Evolutionary conservation across 1,140 invertebrate genomes (phyloP).

Genomic region (Drosophila lini): DNA sequence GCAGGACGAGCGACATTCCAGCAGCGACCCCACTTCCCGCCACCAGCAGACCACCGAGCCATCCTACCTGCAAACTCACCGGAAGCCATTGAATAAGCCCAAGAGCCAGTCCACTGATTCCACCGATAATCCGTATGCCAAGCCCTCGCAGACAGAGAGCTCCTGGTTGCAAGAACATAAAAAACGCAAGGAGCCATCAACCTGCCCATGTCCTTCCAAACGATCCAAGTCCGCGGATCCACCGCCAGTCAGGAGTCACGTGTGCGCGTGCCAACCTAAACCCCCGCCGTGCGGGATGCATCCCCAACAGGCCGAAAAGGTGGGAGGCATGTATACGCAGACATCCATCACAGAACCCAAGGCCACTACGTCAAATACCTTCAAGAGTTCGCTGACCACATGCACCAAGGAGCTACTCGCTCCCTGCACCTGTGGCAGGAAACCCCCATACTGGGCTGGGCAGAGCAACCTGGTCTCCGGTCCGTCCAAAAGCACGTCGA

Average conservation of each 20-base stretch:
- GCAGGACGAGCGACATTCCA: constrained; percentile 53
- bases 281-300: not conserved
- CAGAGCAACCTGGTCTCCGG: constrained; percentile 14
- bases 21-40: constrained; percentile 25
- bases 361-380: not conserved
- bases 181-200: not conserved
- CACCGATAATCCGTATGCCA: constrained; percentile 5
- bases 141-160: constrained; percentile 51
- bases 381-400: not conserved
- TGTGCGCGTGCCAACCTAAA: not conserved
- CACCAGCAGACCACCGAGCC: constrained; percentile 55
- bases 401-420: constrained; percentile 9
- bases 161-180: constrained; percentile 39
- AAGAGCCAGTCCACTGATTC: not conserved
- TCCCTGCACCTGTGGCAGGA: not conserved
- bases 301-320: not conserved
- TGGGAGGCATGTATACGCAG: not conserved
- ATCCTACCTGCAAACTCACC: constrained; percentile 48
- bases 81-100: not conserved
- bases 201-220: not conserved
- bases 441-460: constrained; percentile 9
- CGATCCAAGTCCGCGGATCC: constrained; percentile 34
- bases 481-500: not conserved
- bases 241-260: not conserved
- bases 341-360: not conserved